Evolutionary conservation across 2,888 invertebrate genomes (phyloP).

Genomic region (Phalera bucephala): DNA sequence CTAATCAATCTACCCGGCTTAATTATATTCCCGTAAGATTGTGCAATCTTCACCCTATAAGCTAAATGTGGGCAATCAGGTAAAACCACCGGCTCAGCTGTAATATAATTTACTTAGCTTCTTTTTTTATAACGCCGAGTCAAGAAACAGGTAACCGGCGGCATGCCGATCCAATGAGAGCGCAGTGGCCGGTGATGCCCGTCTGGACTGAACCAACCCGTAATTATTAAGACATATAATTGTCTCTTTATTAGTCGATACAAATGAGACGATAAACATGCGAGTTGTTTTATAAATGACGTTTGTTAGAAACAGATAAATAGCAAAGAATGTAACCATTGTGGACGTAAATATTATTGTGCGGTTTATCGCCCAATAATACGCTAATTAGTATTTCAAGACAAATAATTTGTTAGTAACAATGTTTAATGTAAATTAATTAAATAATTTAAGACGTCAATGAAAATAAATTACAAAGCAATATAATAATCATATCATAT

Average conservation of each 20-base stretch:
- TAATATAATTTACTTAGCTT: slow-evolving; percentile 17
- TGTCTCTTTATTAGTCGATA: slow-evolving; percentile 19
- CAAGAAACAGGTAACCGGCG: slow-evolving; percentile 49
- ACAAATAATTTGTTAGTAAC: no score
- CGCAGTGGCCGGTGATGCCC: slow-evolving; percentile 17
- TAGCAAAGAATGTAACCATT: slow-evolving; percentile 3
- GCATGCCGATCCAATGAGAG: slow-evolving; percentile 56
- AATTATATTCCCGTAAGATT: no score
- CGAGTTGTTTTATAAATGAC: neutral
- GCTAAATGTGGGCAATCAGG: slow-evolving; percentile 30
- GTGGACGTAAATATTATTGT: neutral
- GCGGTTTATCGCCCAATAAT: no score
- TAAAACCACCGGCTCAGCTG: slow-evolving; percentile 27
- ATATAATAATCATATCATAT: no score
- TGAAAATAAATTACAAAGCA: no score
- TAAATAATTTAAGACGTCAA: no score
- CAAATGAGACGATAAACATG: slow-evolving; percentile 2
- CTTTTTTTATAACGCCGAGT: slow-evolving; percentile 24
- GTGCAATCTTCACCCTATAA: slow-evolving; percentile 16
- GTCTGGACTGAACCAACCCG: slow-evolving; percentile 12
- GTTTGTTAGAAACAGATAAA: neutral
- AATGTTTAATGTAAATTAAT: no score
- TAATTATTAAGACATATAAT: slow-evolving; percentile 29
- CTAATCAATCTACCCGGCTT: no score
- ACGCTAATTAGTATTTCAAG: no score